A percentile compares a stretch with the other conserved stretches of the same genome.
Conservation (phyloP, 2,113 vertebrate genomes). For the Hucho hucho region DNA sequence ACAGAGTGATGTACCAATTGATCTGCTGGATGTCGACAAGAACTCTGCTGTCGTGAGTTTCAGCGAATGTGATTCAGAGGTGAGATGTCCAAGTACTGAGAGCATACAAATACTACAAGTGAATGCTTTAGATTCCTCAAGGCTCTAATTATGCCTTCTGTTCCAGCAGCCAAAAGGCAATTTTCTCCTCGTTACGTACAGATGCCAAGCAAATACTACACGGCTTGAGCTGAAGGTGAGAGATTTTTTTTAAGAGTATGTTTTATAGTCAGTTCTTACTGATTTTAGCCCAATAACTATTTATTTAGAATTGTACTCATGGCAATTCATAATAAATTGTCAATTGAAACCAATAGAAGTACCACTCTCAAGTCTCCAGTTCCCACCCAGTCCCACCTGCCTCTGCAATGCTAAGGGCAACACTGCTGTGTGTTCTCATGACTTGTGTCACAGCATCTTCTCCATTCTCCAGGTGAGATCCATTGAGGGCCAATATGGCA, state of each 20-base stretch:
- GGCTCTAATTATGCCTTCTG: constrained; percentile 12
- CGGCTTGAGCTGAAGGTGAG: constrained; percentile 93
- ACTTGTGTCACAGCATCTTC: constrained; percentile 27
- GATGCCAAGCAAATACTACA: constrained; percentile 96
- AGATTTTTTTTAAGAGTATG: too few species aligned
- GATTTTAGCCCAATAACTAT: too few species aligned
- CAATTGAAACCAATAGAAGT: too few species aligned
- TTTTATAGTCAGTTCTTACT: too few species aligned
- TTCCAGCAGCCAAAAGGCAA: constrained; percentile 85
- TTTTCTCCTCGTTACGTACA: constrained; percentile 94
- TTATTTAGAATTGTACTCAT: too few species aligned
- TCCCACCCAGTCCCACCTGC: too few species aligned
- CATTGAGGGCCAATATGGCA: constrained; percentile 96
- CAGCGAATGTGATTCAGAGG: constrained; percentile 95
- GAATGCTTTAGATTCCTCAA: background rate
- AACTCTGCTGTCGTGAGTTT: constrained; percentile 98
- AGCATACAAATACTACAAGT: too few species aligned
- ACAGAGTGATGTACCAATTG: constrained; percentile 95
- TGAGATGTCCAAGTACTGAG: constrained; percentile 55
- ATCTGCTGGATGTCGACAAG: constrained; percentile 96
- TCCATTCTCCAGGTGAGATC: constrained; percentile 83
- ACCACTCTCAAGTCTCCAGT: too few species aligned
- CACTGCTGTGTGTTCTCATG: constrained; percentile 39
- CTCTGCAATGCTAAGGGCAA: too few species aligned
- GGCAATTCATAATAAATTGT: too few species aligned